Base-by-base conservation (phyloP, 2,888 invertebrate species). In the Meloe dianella region DNA sequence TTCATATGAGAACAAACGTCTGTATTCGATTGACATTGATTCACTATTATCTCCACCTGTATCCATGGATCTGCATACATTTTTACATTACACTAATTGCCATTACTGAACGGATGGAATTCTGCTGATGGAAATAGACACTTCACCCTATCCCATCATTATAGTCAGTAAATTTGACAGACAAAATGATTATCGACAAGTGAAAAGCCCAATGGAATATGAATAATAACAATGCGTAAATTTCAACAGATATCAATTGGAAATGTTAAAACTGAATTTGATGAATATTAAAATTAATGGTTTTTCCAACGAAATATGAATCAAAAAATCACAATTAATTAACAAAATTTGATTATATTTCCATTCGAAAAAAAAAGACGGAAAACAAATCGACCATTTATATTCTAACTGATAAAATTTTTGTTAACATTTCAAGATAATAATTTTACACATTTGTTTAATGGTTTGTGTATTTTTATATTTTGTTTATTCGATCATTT, bases 1-100 rank as follows among this genome's bases (percentile, higher is more conserved):
- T 59, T 59, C 59, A 59, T n/a, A 59, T 59, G 59, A 35, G 35
- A 59, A 38, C 59, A 32, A 30, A 20, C 59, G 32, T 32, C 24
- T 59, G 59, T 12, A 59, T n/a, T 32, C 35, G 59, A 51, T 24
- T 51, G 51, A 24, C 22, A 51, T 51, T 51, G 51, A 22, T 51
- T 51, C 51, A 41, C n/a, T 41, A 24, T 12, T 51, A 51, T 24
- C 47, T 47, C 51, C 24, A 41, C 7, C 12, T 24, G 3, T 24
- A 51, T 24, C 22, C 24, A 20, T 20, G 4, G n/a, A 41, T 41
- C 20, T 3, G n/a, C n/a, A 20, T 17, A 14, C 12, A 30, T 12
- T 58, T 35, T 58, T 30, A 30, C 57, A 29, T 22, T 12, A 10
- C 24, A 35, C 59, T 59, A 59, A 59, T 59, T 59, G 10, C 30